A percentile compares a stretch with the other conserved stretches of the same genome.
These are phyloP conservation scores for Erythrocebus patas DNA, from an alignment of 2,113 vertebrate genomes.

Conservation along the genomic window DNA sequence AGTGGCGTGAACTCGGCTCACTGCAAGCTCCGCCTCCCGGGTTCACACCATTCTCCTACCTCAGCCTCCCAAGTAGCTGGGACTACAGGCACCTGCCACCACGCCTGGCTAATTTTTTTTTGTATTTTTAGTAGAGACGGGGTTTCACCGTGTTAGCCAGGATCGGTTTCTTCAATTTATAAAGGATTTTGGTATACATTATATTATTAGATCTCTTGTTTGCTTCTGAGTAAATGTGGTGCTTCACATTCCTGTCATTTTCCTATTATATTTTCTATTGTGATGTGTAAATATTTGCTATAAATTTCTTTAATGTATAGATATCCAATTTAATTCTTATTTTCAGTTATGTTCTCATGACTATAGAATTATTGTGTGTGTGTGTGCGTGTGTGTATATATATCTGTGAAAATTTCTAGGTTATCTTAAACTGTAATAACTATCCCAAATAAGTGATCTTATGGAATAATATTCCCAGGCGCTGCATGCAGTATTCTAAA, in stretches of 20 bases:
- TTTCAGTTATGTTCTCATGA: neutral
- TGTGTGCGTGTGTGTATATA: neutral
- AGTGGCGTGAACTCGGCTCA: too few relatives aligned
- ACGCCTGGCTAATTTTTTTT: too few relatives aligned
- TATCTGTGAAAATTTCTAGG: neutral
- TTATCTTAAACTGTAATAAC: neutral
- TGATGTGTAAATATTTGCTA: neutral
- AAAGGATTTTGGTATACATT: too few relatives aligned
- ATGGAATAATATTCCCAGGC: neutral
- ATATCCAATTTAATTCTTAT: neutral
- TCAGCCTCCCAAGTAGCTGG: too few relatives aligned
- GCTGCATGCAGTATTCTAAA: neutral
- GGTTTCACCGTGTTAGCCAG: too few relatives aligned
- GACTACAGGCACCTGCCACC: fast-evolving
- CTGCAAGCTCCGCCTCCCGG: too few relatives aligned
- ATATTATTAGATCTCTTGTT: neutral
- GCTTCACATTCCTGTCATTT: neutral
- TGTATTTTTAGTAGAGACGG: too few relatives aligned
- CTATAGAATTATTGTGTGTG: neutral
- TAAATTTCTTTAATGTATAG: neutral
- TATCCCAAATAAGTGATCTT: neutral
- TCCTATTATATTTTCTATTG: fast-evolving
- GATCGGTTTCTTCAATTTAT: neutral
- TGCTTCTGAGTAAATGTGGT: neutral
- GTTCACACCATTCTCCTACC: too few relatives aligned